These are phyloP conservation scores for Herminia tarsipennalis DNA, from an alignment of 2,888 invertebrate species.

Conservation along the genomic window DNA sequence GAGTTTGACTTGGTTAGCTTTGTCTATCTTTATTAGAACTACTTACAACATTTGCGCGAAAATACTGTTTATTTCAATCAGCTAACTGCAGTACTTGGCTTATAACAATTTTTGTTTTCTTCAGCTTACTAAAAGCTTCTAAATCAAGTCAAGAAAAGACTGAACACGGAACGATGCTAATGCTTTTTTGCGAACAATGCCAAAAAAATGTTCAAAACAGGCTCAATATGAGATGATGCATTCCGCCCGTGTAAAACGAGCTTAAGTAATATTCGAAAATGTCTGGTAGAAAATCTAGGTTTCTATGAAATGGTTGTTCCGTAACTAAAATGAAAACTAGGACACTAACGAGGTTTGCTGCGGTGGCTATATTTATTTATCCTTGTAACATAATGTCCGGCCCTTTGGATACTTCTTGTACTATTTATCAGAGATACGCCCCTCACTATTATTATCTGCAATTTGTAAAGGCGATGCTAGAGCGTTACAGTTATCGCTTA, in stretches of 20 bases:
- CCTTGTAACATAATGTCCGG: conserved; percentile 18
- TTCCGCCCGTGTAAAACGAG: not conserved
- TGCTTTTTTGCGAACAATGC: too few relatives aligned
- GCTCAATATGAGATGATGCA: too few relatives aligned
- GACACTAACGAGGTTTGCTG: conserved; percentile 15
- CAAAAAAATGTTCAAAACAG: not conserved
- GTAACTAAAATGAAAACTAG: conserved; percentile 21
- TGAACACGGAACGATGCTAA: too few relatives aligned
- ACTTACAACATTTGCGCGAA: too few relatives aligned
- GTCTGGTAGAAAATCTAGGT: conserved; percentile 16
- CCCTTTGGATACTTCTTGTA: conserved; percentile 12
- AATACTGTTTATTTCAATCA: not conserved
- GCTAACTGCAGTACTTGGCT: too few relatives aligned
- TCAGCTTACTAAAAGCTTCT: too few relatives aligned
- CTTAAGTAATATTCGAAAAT: conserved; percentile 13
- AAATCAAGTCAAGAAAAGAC: too few relatives aligned
- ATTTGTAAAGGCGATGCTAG: conserved; percentile 15
- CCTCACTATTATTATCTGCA: conserved; percentile 12
- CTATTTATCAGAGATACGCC: conserved; percentile 20
- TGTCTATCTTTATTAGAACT: too few relatives aligned
- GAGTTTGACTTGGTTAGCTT: too few relatives aligned
- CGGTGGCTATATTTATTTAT: conserved; percentile 19
- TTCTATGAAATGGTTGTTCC: conserved; percentile 7
- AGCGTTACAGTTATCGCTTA: conserved; percentile 4
- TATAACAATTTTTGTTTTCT: too few relatives aligned